Base-by-base conservation (phyloP, 2,113 vertebrate genomes). In the Diadophis punctatus region DNA sequence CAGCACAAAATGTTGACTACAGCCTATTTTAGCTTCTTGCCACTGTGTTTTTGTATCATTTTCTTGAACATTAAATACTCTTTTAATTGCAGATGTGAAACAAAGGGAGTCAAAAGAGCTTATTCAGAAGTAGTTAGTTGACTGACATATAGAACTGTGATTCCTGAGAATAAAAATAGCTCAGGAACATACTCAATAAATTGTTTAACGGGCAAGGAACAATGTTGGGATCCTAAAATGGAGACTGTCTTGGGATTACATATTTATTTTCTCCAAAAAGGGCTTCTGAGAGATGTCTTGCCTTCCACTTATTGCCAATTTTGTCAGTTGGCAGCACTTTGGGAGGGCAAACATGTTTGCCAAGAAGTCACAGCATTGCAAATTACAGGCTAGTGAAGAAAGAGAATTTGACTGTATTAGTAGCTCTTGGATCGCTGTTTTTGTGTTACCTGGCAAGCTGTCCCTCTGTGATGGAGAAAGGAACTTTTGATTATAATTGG, bases 221-320 rank as follows among this genome's bases (percentile, higher is more conserved):
- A 86, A 87, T 90, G 91, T 88, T 90, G 94, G 91, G 95, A 80
- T 85, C 49, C 9, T 11, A 51, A 94, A 74, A 85, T 20, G 23
- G 11, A 49, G 34, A 95, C 68, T 56, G 30, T 56, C 49, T 34
- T 0, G 48, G 80, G 93, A 95, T 93, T 86, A 94, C 20, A 25
- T 30, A 85, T 85, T 94, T 95, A 80, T 94, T 96, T 96, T 90
- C 58, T 89, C 60, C 95, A 90, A 93, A 90, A 91, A 94, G 48
- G n/a, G 58, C 94, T 96, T 89, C 86, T 92, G 87, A 92, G 92
- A 93, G 90, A 95, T 89, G 48, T 87, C 0, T 94, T 95, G 58
- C 23, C 23, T 96, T 94, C 43, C 16, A 93, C 6, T 90, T 51
- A 87, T 63, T 96, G 92, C 51, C 94, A 92, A 91, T 53, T 86